These are phyloP conservation scores for Plebejus anna DNA, from an alignment of 2,888 invertebrate genomes.

Conservation along the genomic window DNA sequence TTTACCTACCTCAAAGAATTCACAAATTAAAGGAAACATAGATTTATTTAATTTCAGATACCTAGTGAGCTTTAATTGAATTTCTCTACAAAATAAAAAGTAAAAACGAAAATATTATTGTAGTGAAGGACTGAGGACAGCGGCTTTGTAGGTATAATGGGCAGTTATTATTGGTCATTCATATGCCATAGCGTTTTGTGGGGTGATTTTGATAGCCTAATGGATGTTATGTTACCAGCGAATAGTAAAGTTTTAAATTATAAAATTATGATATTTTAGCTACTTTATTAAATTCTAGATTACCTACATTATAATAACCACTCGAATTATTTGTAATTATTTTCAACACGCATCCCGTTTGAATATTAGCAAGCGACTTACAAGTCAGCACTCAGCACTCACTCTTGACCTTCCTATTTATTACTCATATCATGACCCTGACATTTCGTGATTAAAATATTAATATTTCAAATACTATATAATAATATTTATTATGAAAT, in stretches of 20 bases:
- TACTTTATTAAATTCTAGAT: not conserved
- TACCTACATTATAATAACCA: not conserved
- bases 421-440: conserved; percentile 17
- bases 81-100: not conserved
- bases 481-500: not conserved
- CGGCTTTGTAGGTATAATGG: not conserved
- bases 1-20: too few relatives aligned
- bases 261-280: not conserved
- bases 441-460: conserved; percentile 26
- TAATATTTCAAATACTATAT: not conserved
- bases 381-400: not conserved
- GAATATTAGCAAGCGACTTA: conserved; percentile 17
- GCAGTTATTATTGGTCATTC: not conserved
- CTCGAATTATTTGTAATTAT: not conserved
- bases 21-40: too few relatives aligned
- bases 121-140: not conserved
- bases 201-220: not conserved
- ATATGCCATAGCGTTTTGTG: not conserved
- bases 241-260: not conserved
- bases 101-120: not conserved
- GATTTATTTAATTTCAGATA: too few relatives aligned
- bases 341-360: conserved; percentile 5
- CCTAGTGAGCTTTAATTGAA: too few relatives aligned
- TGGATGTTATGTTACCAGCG: not conserved
- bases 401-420: conserved; percentile 1